phyloP scores from a whole-genome alignment of 2,113 vertebrate genomes.

The Trogon surrucura region DNA sequence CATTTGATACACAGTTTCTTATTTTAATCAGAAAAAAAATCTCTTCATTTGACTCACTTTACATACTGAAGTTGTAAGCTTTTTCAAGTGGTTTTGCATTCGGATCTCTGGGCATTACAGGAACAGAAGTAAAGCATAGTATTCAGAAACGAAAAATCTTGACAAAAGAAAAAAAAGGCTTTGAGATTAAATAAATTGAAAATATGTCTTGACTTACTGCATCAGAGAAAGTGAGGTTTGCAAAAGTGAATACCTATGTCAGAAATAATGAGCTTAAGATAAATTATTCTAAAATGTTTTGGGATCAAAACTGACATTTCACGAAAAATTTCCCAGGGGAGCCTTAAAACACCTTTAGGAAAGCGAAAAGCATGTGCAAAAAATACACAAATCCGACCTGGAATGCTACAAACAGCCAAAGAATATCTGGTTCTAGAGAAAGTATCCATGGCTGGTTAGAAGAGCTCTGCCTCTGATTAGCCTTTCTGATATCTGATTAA shows the following conservation, averaged over 20 bases:
- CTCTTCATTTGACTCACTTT: neutral
- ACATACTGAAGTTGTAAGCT: neutral
- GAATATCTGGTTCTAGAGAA: neutral
- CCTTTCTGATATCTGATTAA: neutral
- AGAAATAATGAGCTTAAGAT: conserved; percentile 11
- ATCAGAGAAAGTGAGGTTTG: neutral
- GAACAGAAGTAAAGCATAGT: neutral
- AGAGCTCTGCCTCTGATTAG: neutral
- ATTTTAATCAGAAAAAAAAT: neutral
- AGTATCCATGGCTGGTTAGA: neutral
- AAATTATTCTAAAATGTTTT: conserved; percentile 6
- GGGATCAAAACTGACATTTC: neutral
- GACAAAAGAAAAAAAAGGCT: neutral
- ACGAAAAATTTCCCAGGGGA: neutral
- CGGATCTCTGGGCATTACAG: neutral
- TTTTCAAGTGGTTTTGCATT: neutral
- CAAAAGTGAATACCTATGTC: neutral
- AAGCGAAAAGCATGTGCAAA: neutral
- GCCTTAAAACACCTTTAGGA: neutral
- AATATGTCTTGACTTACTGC: neutral
- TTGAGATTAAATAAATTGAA: conserved; percentile 1
- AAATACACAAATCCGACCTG: neutral
- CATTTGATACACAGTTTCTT: neutral
- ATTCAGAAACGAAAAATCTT: neutral
- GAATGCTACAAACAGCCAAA: neutral